These are phyloP conservation scores for Drosophila anceps DNA, from an alignment of 2,888 invertebrate species.

Conservation along the genomic window DNA sequence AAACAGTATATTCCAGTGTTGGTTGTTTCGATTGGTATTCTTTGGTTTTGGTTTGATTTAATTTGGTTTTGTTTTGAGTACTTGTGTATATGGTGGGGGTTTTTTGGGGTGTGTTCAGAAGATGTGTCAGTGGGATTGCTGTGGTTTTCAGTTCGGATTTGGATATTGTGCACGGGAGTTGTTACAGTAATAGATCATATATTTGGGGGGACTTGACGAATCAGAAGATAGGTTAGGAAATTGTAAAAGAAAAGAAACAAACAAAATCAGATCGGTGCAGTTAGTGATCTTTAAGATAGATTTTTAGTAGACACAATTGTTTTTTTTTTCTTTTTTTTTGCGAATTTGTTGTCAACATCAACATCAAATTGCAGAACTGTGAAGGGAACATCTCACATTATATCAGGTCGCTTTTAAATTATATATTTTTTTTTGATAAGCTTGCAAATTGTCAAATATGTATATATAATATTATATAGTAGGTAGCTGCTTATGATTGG, in stretches of 20 bases:
- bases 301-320: conserved; percentile 29
- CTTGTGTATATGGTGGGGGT: conserved; percentile 60
- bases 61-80: conserved; percentile 56
- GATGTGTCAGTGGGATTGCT: conserved; percentile 64
- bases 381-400: conserved; percentile 91
- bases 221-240: conserved; percentile 43
- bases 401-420: conserved; percentile 56
- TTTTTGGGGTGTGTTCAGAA: conserved; percentile 43
- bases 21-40: conserved; percentile 46
- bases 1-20: conserved; percentile 66
- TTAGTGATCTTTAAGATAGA: conserved; percentile 55
- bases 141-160: conserved; percentile 46
- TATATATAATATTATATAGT: conserved; percentile 32
- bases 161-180: conserved; percentile 66
- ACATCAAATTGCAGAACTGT: conserved; percentile 88
- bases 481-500: conserved; percentile 40
- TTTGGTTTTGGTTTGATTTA: conserved; percentile 55
- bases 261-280: conserved; percentile 57
- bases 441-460: conserved; percentile 40
- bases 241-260: conserved; percentile 34
- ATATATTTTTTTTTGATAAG: conserved; percentile 14
- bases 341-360: conserved; percentile 45
- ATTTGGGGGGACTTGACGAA: conserved; percentile 37
- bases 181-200: conserved; percentile 59
- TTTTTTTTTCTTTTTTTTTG: conserved; percentile 5